A percentile compares a stretch with the other conserved stretches of the same genome.
Conservation (phyloP, 2,888 invertebrate species). For the Cheiracanthium punctorium region DNA sequence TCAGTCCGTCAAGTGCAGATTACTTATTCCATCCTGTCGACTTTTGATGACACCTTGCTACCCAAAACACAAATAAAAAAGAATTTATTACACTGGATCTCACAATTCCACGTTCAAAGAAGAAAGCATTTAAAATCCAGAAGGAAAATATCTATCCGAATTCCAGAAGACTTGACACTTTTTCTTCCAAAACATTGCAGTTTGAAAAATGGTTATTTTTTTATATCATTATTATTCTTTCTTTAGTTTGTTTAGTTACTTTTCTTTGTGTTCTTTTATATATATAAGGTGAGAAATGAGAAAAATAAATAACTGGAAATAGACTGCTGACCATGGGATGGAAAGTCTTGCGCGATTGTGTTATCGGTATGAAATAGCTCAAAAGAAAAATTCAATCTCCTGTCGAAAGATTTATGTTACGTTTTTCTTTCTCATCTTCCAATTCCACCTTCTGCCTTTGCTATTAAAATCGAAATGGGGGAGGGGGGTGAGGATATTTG, state of each 20-base stretch:
- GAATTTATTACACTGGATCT: not conserved
- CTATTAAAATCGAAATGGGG: slow-evolving; percentile 13
- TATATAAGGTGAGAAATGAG: slow-evolving; percentile 39
- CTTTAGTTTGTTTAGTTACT: not conserved
- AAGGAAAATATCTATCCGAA: slow-evolving; percentile 35
- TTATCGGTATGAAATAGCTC: slow-evolving; percentile 52
- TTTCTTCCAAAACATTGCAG: slow-evolving; percentile 10
- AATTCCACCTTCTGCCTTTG: not conserved
- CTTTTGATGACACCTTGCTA: slow-evolving; percentile 42
- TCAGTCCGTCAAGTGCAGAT: slow-evolving; percentile 50
- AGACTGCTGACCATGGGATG: slow-evolving; percentile 52
- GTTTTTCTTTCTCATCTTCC: slow-evolving; percentile 21
- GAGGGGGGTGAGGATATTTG: not conserved
- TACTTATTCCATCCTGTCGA: slow-evolving; percentile 49
- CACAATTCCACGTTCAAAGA: too few species aligned
- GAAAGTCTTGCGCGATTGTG: slow-evolving; percentile 40
- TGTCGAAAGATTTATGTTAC: slow-evolving; percentile 50
- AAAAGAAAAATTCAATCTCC: slow-evolving; percentile 43
- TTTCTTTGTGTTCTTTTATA: slow-evolving; percentile 32
- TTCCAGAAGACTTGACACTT: slow-evolving; percentile 52
- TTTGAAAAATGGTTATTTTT: slow-evolving; percentile 66
- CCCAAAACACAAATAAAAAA: not conserved
- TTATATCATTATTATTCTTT: slow-evolving; percentile 26
- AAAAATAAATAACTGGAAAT: slow-evolving; percentile 50
- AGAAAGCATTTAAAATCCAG: not conserved